Base-by-base conservation (phyloP, 2,888 invertebrate species). In the Eupithecia pulchellata region DNA sequence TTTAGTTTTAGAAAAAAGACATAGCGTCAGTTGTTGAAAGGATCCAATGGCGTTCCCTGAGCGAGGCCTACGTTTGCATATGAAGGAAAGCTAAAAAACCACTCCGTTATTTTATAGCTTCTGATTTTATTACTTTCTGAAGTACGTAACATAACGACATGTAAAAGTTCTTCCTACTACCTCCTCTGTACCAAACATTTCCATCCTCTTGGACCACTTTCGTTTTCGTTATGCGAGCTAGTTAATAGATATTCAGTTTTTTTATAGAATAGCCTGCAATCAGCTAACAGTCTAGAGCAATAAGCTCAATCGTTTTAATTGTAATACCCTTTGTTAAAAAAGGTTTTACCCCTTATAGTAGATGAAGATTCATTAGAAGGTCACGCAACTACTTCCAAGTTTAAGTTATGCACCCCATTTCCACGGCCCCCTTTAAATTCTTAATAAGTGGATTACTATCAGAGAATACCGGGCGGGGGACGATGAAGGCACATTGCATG, bases 371-470 rank as follows among this genome's bases (percentile, higher is more conserved):
- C 2, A 42, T n/a, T 42, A 9, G 42, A n/a, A 29, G 4, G 14
- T 29, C 8, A 57, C 14, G 2, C 2, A 2, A 13, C 0, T 29
- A 29, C 11, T n/a, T n/a, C 27, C 29, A 57, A 32, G 5, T 14
- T n/a, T 27, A 29, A 20, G 42, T 75, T 74, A 73, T 73, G 76
- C 79, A 82, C 84, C 84, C 83, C 69, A 60, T 67, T 74, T 77
- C 68, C 34, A 64, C 27, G 67, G 71, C 74, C 76, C 79, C 77
- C 78, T 70, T 71, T 82, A 82, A 82, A 84, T 81, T 79, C 75
- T 75, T 76, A 81, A 79, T 81, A 77, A 82, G 84, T 84, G 83
- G 83, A 77, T 86, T 84, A 86, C 76, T 86, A 84, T 85, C 78
- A 82, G 89, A 87, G 81, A 87, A 84, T 83, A 81, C 84, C 83